Evolutionary conservation across 2,113 vertebrate genomes (phyloP).

Genomic region (Rousettus leschenaultii): DNA sequence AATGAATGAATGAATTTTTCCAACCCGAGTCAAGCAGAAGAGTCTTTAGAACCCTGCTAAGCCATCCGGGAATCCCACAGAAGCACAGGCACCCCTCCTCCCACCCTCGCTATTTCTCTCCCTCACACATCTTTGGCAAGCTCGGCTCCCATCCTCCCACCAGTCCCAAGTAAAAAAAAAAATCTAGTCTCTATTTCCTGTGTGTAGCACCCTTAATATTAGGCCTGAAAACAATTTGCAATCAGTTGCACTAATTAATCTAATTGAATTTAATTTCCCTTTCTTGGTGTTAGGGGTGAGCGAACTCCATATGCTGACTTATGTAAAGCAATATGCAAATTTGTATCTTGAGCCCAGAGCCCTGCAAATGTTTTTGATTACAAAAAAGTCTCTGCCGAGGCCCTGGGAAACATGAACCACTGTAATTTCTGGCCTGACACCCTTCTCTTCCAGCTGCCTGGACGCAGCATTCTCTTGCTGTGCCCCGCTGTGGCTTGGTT

Average conservation of each 20-base stretch:
- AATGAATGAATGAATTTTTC: not conserved
- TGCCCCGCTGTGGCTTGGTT: not conserved
- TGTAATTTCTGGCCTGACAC: not conserved
- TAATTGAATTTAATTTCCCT: slow-evolving; percentile 78
- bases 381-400: not conserved
- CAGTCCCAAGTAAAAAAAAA: slow-evolving; percentile 57
- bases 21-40: not conserved
- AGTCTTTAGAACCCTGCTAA: not conserved
- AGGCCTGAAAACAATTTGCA: slow-evolving; percentile 76
- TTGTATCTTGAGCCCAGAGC: slow-evolving; percentile 61
- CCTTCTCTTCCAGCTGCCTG: not conserved
- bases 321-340: slow-evolving; percentile 76
- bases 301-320: slow-evolving; percentile 75
- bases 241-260: slow-evolving; percentile 78
- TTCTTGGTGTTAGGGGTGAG: slow-evolving; percentile 74
- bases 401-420: not conserved
- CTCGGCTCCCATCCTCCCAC: not conserved
- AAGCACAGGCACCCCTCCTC: too few relatives aligned
- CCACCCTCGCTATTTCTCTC: rapidly evolving
- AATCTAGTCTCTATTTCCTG: slow-evolving; percentile 62
- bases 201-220: slow-evolving; percentile 65
- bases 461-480: not conserved
- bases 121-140: not conserved
- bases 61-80: not conserved
- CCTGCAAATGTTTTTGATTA: slow-evolving; percentile 48